Conservation (phyloP, 2,888 invertebrate genomes). For the Parnassius glacialis region DNA sequence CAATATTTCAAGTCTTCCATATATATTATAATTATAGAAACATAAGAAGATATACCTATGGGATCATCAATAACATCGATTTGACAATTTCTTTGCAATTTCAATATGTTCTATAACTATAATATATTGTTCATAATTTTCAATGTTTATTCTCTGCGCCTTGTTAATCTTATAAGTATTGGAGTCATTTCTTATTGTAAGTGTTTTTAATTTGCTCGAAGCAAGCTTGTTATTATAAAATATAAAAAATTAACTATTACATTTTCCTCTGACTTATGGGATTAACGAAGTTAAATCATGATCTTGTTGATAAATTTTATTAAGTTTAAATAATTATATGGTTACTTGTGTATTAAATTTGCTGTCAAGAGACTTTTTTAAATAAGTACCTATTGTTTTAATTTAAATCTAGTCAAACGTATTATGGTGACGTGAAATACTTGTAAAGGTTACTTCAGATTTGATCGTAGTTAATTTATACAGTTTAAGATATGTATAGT, state of each 20-base stretch:
- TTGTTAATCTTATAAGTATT: conserved; percentile 54
- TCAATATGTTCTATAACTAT: conserved; percentile 15
- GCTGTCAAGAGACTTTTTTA: conserved; percentile 42
- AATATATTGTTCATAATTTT: conserved; percentile 26
- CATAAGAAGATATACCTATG: conserved; percentile 33
- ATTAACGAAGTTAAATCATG: conserved; percentile 41
- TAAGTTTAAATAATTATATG: conserved; percentile 10
- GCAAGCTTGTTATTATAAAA: conserved; percentile 39
- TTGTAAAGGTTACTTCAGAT: conserved; percentile 37
- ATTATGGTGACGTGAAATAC: conserved; percentile 37
- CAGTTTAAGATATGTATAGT: too few species aligned
- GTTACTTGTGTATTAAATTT: conserved; percentile 29
- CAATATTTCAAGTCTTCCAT: conserved; percentile 66
- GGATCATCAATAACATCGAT: conserved; percentile 27
- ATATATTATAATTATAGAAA: conserved; percentile 41
- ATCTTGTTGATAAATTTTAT: conserved; percentile 13
- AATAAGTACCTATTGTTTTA: conserved; percentile 33
- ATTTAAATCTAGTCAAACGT: conserved; percentile 60
- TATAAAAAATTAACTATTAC: conserved; percentile 19
- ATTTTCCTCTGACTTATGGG: conserved; percentile 39
- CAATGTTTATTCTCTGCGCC: conserved; percentile 38
- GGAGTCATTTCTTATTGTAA: conserved; percentile 45
- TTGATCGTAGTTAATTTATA: background rate
- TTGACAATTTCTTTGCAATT: conserved; percentile 17
- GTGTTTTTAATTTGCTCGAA: conserved; percentile 48